A percentile compares a stretch with the other conserved stretches of the same genome.
These are phyloP conservation scores for Nipponia nippon DNA, from an alignment of 2,113 vertebrate genomes.

Conservation along the genomic window DNA sequence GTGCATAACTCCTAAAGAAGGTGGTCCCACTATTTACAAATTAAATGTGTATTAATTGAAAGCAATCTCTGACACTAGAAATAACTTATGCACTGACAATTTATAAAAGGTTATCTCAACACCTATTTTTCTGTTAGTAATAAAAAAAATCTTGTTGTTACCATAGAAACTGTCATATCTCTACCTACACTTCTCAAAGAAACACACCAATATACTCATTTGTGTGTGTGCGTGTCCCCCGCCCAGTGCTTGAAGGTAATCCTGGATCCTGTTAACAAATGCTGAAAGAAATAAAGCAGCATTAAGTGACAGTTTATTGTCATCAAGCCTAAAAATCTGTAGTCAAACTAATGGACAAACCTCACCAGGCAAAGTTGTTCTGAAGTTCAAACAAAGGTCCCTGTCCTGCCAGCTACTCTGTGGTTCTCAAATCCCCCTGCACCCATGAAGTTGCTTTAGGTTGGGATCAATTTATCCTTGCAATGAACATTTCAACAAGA, in stretches of 20 bases:
- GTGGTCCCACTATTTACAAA: not conserved
- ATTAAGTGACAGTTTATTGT: not conserved
- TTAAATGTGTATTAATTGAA: constrained; percentile 17
- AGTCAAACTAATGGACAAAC: not conserved
- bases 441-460: not conserved
- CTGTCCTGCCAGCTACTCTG: not conserved
- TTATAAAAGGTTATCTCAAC: constrained; percentile 27
- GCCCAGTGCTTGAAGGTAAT: not conserved
- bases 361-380: not conserved
- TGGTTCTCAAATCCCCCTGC: not conserved
- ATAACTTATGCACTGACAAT: not conserved
- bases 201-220: not conserved
- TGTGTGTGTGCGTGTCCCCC: not conserved
- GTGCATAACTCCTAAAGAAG: not conserved
- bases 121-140: constrained; percentile 56
- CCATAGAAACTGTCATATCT: constrained; percentile 58
- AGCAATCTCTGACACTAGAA: not conserved
- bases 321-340: not conserved
- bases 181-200: constrained; percentile 43
- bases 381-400: not conserved
- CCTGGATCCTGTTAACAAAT: not conserved
- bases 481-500: not conserved
- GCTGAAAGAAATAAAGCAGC: not conserved
- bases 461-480: not conserved
- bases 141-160: constrained; percentile 49